Conservation (phyloP, 2,888 invertebrate species). For the Therioaphis trifolii region DNA sequence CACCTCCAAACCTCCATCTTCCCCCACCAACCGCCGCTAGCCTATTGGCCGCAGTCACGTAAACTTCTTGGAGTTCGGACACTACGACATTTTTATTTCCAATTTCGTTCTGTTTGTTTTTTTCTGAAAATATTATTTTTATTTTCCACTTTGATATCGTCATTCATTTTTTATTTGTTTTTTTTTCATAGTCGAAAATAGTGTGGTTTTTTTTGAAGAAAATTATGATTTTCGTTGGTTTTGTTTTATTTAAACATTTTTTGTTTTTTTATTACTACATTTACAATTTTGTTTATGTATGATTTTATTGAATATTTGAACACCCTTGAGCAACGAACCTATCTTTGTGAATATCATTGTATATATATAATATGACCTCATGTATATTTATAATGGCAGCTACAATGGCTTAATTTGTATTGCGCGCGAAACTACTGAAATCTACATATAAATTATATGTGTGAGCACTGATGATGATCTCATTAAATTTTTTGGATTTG, state of each 20-base stretch:
- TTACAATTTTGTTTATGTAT: constrained; percentile 54
- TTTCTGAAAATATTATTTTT: constrained; percentile 49
- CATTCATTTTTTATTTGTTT: constrained; percentile 57
- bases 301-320: constrained; percentile 25
- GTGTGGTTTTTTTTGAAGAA: constrained; percentile 27
- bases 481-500: constrained; percentile 33
- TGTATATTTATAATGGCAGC: background rate
- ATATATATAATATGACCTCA: background rate
- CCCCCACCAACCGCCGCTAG: constrained; percentile 66
- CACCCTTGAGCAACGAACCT: constrained; percentile 51
- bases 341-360: constrained; percentile 4
- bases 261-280: constrained; percentile 60
- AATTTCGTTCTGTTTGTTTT: constrained; percentile 58
- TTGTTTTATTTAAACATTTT: constrained; percentile 54
- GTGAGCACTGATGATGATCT: constrained; percentile 53
- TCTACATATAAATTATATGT: constrained; percentile 17
- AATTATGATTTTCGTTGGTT: constrained; percentile 35
- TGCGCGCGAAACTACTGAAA: constrained; percentile 51
- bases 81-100: constrained; percentile 44
- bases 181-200: constrained; percentile 42
- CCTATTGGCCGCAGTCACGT: constrained; percentile 64
- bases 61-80: constrained; percentile 62
- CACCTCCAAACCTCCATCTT: constrained; percentile 66
- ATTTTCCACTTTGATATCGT: constrained; percentile 34
- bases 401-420: constrained; percentile 33